Conservation (phyloP, 2,888 invertebrate genomes). For the Harmothoe impar region DNA sequence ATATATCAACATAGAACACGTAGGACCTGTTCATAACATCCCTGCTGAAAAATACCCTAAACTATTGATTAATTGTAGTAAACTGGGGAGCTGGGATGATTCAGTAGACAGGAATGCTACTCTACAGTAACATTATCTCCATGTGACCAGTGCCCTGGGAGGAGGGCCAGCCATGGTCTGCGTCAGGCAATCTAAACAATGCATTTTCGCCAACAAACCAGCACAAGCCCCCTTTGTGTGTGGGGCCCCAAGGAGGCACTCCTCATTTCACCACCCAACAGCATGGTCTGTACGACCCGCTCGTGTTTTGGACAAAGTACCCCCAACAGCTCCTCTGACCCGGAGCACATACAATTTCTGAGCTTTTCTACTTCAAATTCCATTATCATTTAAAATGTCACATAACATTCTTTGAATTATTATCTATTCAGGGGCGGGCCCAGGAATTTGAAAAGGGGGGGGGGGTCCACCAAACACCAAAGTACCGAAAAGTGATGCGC, state of each 20-base stretch:
- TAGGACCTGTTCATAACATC: not conserved
- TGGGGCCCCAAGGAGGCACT: not conserved
- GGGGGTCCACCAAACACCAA: no score
- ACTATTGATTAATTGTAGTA: conserved; percentile 30
- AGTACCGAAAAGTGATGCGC: no score
- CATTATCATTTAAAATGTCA: no score
- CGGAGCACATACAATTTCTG: no score
- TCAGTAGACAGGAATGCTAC: conserved; percentile 25
- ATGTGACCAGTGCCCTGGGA: conserved; percentile 43
- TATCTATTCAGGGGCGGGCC: no score
- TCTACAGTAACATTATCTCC: conserved; percentile 17
- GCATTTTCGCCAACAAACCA: conserved; percentile 12
- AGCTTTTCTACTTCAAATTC: no score
- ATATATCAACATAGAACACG: not conserved
- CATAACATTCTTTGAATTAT: no score
- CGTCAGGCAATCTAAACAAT: conserved; percentile 42
- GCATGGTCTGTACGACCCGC: not conserved
- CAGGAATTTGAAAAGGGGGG: no score
- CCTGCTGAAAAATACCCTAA: not conserved
- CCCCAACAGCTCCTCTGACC: not conserved
- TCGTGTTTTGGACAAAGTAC: not conserved
- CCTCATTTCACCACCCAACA: not conserved
- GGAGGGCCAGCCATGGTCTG: not conserved
- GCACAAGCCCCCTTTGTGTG: conserved; percentile 5
- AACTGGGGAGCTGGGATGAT: not conserved